phyloP scores from a whole-genome alignment of 2,888 invertebrate species.

The Eupithecia dodoneata region DNA sequence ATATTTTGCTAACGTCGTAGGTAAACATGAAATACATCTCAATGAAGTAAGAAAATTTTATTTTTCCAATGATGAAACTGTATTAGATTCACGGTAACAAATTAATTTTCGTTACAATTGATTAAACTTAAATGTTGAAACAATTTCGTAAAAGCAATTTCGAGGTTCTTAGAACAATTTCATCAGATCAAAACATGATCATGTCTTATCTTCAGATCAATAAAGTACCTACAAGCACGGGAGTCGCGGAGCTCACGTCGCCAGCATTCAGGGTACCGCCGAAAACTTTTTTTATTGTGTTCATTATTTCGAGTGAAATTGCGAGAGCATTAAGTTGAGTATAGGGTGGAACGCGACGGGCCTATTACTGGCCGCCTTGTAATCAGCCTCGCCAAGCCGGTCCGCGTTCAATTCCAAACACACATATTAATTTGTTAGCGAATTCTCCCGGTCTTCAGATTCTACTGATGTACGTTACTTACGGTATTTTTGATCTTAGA shows the following conservation, averaged over 20 bases:
- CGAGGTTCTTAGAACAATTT: constrained; percentile 67
- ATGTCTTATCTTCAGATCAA: constrained; percentile 58
- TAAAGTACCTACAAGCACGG: constrained; percentile 45
- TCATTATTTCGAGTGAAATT: constrained; percentile 83
- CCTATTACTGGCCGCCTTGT: constrained; percentile 78
- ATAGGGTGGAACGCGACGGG: constrained; percentile 79
- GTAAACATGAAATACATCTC: no score
- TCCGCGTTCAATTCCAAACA: constrained; percentile 58
- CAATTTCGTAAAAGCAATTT: constrained; percentile 57
- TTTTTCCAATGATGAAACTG: neutral
- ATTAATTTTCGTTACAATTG: constrained; percentile 16
- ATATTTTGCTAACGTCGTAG: neutral
- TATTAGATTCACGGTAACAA: constrained; percentile 5
- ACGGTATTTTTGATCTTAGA: constrained; percentile 16
- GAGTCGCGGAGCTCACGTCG: constrained; percentile 64
- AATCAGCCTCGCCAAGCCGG: constrained; percentile 74
- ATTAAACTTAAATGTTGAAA: constrained; percentile 29
- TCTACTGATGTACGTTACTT: constrained; percentile 28
- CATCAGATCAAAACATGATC: constrained; percentile 59
- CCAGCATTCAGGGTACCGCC: constrained; percentile 67
- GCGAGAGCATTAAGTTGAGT: constrained; percentile 84
- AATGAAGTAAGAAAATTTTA: neutral
- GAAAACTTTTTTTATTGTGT: constrained; percentile 79
- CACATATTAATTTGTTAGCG: constrained; percentile 77
- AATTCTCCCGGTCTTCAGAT: constrained; percentile 59